Percentiles rank a stretch among this genome's conserved stretches.
phyloP scores from a whole-genome alignment of 1,140 invertebrate genomes.

The Pseudobourletiella spinata region DNA sequence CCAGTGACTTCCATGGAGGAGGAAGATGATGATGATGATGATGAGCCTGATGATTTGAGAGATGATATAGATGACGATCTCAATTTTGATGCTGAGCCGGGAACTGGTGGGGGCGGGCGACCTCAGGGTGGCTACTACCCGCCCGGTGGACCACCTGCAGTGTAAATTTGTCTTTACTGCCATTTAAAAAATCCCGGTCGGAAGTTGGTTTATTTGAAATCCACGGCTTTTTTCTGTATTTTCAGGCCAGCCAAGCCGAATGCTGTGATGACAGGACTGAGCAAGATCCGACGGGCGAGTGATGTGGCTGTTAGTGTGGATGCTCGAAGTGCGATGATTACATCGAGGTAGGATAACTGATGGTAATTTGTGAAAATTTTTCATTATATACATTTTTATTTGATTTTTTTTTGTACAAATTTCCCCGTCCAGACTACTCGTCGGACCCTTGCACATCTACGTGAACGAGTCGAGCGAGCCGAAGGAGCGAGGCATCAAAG shows the following conservation, averaged over 20 bases:
- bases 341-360: conserved; percentile 22
- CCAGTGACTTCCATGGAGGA: background rate
- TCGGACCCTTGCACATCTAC: conserved; percentile 29
- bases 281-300: conserved; percentile 27
- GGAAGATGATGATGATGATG: conserved; percentile 26
- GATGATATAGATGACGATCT: conserved; percentile 20
- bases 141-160: conserved; percentile 29
- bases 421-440: conserved; percentile 22
- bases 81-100: conserved; percentile 19
- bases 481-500: conserved; percentile 28
- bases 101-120: conserved; percentile 24
- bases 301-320: conserved; percentile 33
- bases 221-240: background rate
- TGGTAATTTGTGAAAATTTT: background rate
- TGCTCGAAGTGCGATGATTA: conserved; percentile 34
- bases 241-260: conserved; percentile 33
- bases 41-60: conserved; percentile 20
- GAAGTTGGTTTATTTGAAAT: no score
- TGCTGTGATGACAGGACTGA: conserved; percentile 32
- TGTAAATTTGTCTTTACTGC: conserved; percentile 8
- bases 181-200: background rate
- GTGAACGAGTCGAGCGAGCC: conserved; percentile 34
- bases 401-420: background rate
- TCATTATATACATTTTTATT: background rate
- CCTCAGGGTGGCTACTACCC: conserved; percentile 29